phyloP scores from a whole-genome alignment of 1,140 invertebrate species.

The Caenorhabditis briggsae region DNA sequence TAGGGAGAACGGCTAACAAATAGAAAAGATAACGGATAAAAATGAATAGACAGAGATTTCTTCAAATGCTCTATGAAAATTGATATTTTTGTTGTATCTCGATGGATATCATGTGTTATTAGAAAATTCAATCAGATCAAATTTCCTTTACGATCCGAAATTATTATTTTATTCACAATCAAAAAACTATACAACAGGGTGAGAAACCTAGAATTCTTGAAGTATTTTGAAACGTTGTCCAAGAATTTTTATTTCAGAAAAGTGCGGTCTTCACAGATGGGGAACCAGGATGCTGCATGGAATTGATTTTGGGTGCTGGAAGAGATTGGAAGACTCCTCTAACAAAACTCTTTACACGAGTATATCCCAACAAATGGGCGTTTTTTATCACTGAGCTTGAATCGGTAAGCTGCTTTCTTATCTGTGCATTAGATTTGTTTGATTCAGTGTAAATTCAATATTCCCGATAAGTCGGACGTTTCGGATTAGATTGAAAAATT shows the following conservation, averaged over 20 bases:
- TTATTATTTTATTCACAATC: background rate
- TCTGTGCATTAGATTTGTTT: background rate
- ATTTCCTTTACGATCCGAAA: background rate
- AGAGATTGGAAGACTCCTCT: conserved; percentile 61
- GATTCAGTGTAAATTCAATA: no score
- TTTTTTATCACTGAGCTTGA: conserved; percentile 60
- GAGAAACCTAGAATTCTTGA: no score
- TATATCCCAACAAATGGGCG: conserved; percentile 60
- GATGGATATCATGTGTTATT: conserved; percentile 30
- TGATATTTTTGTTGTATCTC: conserved; percentile 31
- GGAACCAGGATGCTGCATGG: conserved; percentile 58
- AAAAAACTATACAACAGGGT: background rate
- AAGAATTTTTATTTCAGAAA: conserved; percentile 38
- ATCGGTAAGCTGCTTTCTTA: background rate
- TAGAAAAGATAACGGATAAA: conserved; percentile 30
- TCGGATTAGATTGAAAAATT: no score
- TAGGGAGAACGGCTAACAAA: conserved; percentile 18
- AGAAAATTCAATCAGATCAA: background rate
- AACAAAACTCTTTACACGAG: conserved; percentile 48
- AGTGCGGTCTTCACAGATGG: conserved; percentile 61
- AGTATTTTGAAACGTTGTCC: no score
- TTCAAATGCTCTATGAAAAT: conserved; percentile 31
- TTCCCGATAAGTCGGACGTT: no score
- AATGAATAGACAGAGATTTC: background rate
- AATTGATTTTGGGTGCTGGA: conserved; percentile 56